Base-by-base conservation (phyloP, 2,888 invertebrate species). In the Spisula subtruncata region DNA sequence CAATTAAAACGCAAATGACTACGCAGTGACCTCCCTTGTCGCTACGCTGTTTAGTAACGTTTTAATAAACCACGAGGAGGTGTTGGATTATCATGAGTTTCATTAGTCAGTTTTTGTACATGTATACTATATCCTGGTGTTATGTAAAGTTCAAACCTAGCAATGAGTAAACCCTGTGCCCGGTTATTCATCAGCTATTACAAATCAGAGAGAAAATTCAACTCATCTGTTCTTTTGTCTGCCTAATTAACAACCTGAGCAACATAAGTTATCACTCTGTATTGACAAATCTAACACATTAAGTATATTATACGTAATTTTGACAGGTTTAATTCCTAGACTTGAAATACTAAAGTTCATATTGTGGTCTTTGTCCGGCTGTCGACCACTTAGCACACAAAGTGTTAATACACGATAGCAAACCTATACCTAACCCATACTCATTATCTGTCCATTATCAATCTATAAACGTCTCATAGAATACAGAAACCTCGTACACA, bases 311-410 rank as follows among this genome's bases (percentile, higher is more conserved):
- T 66, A 66, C 60, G 60, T 66, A 66, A 66, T 25, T 25, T 66
- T 66, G 60, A 66, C 60, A 66, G 60, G n/a, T 66, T 25, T 66
- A 66, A 66, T 25, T n/a, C 60, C n/a, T 25, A 66, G 25, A 60
- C 60, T 25, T 60, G 60, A 60, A n/a, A 20, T 1, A 60, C 60
- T 20, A 6, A 20, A 66, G 60, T 66, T 66, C 60, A 66, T n/a
- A 66, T 25, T 10, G 8, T 25, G 60, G 60, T 66, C 60, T 66
- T 25, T 66, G 60, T 25, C 60, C 60, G 60, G 60, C 25, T 66
- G 60, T 20, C 60, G 25, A 25, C 25, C 5, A 25, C 25, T 66
- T 66, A 66, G 60, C 60, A 25, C 25, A n/a, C 6, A 10, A 25
- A 4, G 60, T 25, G 60, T 66, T 66, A 25, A 25, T 25, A 66